Conservation (phyloP, 2,888 invertebrate species). For the Tipula unca region DNA sequence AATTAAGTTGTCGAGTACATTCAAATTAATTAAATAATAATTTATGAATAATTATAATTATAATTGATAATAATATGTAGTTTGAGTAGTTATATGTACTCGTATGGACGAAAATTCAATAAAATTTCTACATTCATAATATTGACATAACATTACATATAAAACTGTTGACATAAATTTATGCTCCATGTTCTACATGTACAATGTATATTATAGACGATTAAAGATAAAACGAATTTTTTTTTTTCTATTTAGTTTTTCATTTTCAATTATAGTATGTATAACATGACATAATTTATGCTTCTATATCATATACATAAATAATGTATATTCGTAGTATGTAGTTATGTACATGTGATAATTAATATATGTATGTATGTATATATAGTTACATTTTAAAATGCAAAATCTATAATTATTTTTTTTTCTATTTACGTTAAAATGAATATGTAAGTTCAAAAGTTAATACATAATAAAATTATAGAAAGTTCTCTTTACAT, state of each 20-base stretch:
- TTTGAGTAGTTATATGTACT: background rate
- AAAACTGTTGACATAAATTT: background rate
- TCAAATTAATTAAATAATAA: background rate
- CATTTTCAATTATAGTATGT: background rate
- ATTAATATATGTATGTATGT: background rate
- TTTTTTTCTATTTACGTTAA: background rate
- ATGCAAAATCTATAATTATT: slow-evolving; percentile 8
- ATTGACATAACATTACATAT: background rate
- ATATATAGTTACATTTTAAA: background rate
- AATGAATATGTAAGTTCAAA: background rate
- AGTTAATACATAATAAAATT: background rate
- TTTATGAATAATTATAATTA: background rate
- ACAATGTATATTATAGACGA: background rate
- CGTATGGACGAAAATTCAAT: background rate
- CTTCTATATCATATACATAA: background rate
- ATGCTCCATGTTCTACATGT: background rate
- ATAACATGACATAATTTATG: background rate
- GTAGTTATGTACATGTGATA: background rate
- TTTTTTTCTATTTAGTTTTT: background rate
- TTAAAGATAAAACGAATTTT: background rate
- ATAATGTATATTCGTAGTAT: background rate
- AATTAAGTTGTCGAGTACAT: background rate
- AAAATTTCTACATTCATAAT: background rate
- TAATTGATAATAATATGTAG: background rate
- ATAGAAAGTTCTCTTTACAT: background rate